Evolutionary conservation across 2,113 vertebrate species (phyloP), one percentile per base, ranked within the genome.

Genomic region (Carlito syrichta): DNA sequence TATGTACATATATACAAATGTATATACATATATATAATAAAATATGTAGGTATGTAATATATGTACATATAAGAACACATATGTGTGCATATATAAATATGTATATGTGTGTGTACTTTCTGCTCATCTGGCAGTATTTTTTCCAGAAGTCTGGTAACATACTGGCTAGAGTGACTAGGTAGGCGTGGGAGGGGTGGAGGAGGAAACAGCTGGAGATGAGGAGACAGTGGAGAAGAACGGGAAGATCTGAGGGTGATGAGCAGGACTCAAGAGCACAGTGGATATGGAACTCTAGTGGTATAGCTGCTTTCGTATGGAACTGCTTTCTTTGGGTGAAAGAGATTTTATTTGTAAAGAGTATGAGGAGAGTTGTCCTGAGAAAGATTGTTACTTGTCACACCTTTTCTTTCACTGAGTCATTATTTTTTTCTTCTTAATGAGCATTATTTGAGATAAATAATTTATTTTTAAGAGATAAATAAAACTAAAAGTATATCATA

Each of bases 381-480:
- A 91, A 62, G 58, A 25, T 11, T 1, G 1, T 76, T 94, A 71
- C 56, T 74, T 62, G 3, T 76, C 16, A 74, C 25, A 58, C 52
- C 83, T 78, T 25, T 45, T 83, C 17, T 74, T 88, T 93, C 17
- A 48, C 27, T 76, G 58, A 77, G 19, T 88, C 8, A 11, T 86
- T 77, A 6, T 45, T 92, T 68, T 58, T 95, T 58, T n/a, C 20
- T 66, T 66, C 7, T 38, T 71, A n/a, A 1, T 78, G 11, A 92
- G 35, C 16, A 40, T 85, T 91, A 56, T 54, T 89, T 94, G 66
- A 82, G 66, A 58, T 66, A 94, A 74, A 43, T 81, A 38, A 73
- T 66, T 78, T 86, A 35, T 92, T 85, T 93, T 88, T 69, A 90
- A 98, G 87, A 94, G 30, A 23, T 25, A 96, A 11, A 62, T 56